Base-by-base conservation (phyloP, 1,140 invertebrate genomes). In the Magallana angulata region DNA sequence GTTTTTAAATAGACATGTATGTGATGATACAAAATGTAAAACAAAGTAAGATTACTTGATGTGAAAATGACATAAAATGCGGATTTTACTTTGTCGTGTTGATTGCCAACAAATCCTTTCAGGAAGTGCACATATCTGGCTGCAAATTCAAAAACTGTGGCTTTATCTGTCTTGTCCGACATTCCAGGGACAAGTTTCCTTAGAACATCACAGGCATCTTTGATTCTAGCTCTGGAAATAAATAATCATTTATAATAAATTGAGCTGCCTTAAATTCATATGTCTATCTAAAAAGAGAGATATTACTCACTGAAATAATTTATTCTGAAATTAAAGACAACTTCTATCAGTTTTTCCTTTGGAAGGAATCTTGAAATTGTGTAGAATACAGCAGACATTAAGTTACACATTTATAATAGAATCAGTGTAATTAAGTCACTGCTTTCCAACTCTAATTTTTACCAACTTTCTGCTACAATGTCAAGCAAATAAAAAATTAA, bases 91-190 rank as follows among this genome's bases (percentile, higher is more conserved):
- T 93, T 94, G 80, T 94, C 93, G 91, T 93, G 91, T 83, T 92
- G 86, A 12, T 87, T 90, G 36, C 93, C 93, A 57, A 91, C 90
- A 87, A 92, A 91, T n/a, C 89, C 89, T 85, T 93, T 93, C 24
- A 94, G 90, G 82, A 92, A 94, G 76, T 93, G 91, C 7, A 95
- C 91, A 90, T 95, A 95, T 89, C 93, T 91, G 24, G 94, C 95
- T 59, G 94, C 93, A 92, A 93, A 94, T 86, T 95, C 94, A 91
- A 95, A 94, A 68, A 95, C 94, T 58, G 94, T 95, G 8, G 95
- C 95, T 88, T 95, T 95, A 89, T 95, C 95, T 24, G 95, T 95
- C 89, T 95, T 95, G 8, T 95, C 94, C 57, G 92, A 94, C 89
- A 95, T 90, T 24, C 94, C 94, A 76, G 95, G 95, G 16, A 95